Evolutionary conservation across 2,113 vertebrate species (phyloP).

Genomic region (Sisor rabdophorus): DNA sequence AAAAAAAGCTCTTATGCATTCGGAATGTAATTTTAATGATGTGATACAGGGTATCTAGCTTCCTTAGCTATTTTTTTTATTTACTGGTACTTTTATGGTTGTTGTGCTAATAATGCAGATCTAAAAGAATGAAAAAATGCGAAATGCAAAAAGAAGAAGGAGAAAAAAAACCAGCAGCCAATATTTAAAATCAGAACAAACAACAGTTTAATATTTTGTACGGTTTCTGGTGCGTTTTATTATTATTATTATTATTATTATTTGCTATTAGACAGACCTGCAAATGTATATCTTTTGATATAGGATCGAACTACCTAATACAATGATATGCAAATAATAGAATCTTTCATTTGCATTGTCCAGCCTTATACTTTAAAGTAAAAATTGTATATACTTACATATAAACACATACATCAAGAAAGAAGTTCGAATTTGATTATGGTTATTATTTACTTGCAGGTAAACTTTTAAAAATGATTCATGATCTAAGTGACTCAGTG

Average conservation of each 20-base stretch:
- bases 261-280: slow-evolving; percentile 71
- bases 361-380: slow-evolving; percentile 26
- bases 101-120: slow-evolving; percentile 70
- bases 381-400: slow-evolving; percentile 3
- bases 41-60: slow-evolving; percentile 90
- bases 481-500: slow-evolving; percentile 9
- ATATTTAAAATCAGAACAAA: slow-evolving; percentile 80
- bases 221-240: slow-evolving; percentile 57
- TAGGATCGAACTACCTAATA: slow-evolving; percentile 77
- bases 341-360: background rate
- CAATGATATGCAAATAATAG: slow-evolving; percentile 71
- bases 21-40: slow-evolving; percentile 65
- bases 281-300: slow-evolving; percentile 66
- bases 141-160: slow-evolving; percentile 18
- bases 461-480: slow-evolving; percentile 16
- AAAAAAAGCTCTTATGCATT: slow-evolving; percentile 68
- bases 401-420: background rate
- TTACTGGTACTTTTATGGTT: slow-evolving; percentile 87
- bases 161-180: slow-evolving; percentile 52
- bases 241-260: slow-evolving; percentile 42
- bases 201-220: slow-evolving; percentile 78
- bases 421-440: background rate
- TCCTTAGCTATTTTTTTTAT: slow-evolving; percentile 74
- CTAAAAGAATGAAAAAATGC: slow-evolving; percentile 57
- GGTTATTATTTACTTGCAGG: background rate